Evolutionary conservation across 2,888 invertebrate species (phyloP).

Genomic region (Spicauda simplicius): DNA sequence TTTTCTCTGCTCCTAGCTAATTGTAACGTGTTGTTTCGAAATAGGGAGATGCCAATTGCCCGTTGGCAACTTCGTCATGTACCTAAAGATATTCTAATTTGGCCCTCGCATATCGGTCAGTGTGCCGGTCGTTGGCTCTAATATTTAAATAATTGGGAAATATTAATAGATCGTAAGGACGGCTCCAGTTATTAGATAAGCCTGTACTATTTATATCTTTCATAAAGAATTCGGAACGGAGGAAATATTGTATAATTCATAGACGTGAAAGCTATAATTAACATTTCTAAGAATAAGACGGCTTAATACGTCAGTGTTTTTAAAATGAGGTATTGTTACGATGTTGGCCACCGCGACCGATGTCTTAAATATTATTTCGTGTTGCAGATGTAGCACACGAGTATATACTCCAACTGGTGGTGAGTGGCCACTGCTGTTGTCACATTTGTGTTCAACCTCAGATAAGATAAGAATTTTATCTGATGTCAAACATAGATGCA

Average conservation of each 20-base stretch:
- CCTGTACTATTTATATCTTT: not conserved
- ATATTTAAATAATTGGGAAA: constrained; percentile 31
- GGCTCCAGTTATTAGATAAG: not conserved
- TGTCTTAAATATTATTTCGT: too few relatives aligned
- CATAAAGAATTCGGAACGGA: not conserved
- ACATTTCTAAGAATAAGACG: too few relatives aligned
- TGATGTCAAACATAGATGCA: too few relatives aligned
- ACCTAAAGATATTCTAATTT: constrained; percentile 46
- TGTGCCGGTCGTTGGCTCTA: constrained; percentile 70
- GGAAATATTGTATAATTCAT: not conserved
- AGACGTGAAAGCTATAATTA: too few relatives aligned
- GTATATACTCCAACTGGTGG: too few relatives aligned
- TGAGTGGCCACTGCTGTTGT: too few relatives aligned
- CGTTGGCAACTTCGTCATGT: constrained; percentile 48
- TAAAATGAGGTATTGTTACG: too few relatives aligned
- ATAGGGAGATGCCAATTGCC: constrained; percentile 33
- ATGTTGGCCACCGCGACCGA: too few relatives aligned
- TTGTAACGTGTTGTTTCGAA: constrained; percentile 1
- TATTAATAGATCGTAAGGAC: constrained; percentile 19
- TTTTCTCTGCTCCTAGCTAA: not conserved
- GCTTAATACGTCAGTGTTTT: too few relatives aligned
- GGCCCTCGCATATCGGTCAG: constrained; percentile 65
- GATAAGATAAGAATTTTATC: too few relatives aligned
- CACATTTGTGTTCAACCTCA: too few relatives aligned
- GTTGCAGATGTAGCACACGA: too few relatives aligned